Evolutionary conservation across 2,113 vertebrate genomes (phyloP).

Genomic region (Tichodroma muraria): DNA sequence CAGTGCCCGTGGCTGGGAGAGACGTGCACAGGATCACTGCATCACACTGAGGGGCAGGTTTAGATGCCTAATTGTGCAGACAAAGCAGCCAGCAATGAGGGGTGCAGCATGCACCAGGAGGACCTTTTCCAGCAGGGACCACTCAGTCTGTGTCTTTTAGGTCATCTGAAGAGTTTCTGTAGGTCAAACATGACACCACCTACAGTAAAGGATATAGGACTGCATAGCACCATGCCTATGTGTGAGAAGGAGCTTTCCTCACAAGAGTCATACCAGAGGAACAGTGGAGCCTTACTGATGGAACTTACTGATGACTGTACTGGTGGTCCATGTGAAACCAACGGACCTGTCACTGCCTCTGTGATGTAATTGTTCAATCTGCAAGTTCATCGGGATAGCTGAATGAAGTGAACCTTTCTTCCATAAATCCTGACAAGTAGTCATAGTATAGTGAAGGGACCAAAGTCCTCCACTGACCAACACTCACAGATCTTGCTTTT

Average conservation of each 20-base stretch:
- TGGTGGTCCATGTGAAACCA: too few species aligned
- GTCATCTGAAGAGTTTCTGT: not conserved
- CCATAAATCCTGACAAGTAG: not conserved
- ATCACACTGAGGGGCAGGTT: not conserved
- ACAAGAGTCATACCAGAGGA: not conserved
- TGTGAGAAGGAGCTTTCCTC: not conserved
- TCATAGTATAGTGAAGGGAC: not conserved
- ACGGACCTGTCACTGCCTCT: not conserved
- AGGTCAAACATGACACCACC: not conserved
- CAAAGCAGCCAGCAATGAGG: not conserved
- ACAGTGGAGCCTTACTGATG: not conserved
- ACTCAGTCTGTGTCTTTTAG: not conserved
- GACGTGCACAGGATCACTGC: rapidly evolving
- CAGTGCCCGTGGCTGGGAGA: not conserved
- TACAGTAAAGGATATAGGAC: not conserved
- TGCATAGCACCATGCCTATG: not conserved
- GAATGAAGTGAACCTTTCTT: not conserved
- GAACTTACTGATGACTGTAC: too few species aligned
- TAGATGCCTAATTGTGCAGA: not conserved
- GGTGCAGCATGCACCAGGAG: not conserved
- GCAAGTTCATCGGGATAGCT: not conserved
- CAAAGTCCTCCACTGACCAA: not conserved
- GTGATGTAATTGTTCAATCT: not conserved
- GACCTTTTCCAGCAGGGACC: not conserved
- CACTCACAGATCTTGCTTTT: not conserved